Evolutionary conservation across 92 coral and sea anemone genomes (phyloP).

Genomic region (Phenganax subtilis): DNA sequence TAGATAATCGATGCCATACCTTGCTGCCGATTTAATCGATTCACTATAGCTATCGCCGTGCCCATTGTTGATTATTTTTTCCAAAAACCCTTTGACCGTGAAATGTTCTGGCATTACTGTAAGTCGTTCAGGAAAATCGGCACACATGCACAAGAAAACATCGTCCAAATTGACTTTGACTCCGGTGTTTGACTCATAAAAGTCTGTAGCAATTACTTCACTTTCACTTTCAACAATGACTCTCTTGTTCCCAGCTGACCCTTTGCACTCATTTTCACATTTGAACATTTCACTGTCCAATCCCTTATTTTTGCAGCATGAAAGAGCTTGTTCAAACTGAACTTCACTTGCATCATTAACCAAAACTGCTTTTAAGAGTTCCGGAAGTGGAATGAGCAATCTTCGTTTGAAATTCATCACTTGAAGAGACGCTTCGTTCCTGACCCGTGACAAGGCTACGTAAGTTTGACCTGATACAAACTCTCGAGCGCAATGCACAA

Average conservation of each 20-base stretch:
- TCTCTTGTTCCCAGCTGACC: background rate
- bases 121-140: background rate
- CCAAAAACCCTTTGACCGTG: conserved; percentile 6
- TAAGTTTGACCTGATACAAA: conserved; percentile 45
- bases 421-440: conserved; percentile 26
- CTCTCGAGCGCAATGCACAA: conserved; percentile 52
- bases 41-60: background rate
- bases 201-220: background rate
- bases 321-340: conserved; percentile 16
- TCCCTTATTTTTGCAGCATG: conserved; percentile 32
- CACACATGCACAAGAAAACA: conserved; percentile 11
- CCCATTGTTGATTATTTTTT: background rate
- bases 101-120: background rate
- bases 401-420: conserved; percentile 30
- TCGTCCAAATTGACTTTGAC: conserved; percentile 12
- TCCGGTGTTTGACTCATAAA: conserved; percentile 6
- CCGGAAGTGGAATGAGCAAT: conserved; percentile 34
- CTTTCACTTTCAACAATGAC: background rate
- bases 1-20: conserved; percentile 18
- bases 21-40: conserved; percentile 24
- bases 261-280: conserved; percentile 17
- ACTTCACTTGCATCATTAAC: background rate
- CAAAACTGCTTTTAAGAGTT: background rate
- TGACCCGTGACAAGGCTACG: conserved; percentile 47
- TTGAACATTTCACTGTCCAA: background rate